Conservation (phyloP, 1,140 invertebrate species). For the Helicorthomorpha holstii region DNA sequence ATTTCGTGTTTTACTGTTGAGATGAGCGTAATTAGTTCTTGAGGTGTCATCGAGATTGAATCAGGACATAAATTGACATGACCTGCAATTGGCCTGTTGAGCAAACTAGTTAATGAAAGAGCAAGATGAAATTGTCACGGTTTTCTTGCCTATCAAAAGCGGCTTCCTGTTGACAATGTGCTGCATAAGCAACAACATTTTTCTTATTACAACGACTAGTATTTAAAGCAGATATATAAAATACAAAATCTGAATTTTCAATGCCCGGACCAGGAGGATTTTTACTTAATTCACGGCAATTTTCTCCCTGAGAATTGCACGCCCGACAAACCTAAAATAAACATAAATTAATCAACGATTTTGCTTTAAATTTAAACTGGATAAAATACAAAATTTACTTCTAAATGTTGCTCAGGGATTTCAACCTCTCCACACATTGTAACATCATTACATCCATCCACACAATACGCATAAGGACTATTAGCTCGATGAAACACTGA, state of each 20-base stretch:
- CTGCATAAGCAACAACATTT: slow-evolving; percentile 89
- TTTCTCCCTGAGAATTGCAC: slow-evolving; percentile 65
- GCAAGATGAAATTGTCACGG: neutral
- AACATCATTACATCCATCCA: slow-evolving; percentile 56
- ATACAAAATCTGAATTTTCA: slow-evolving; percentile 77
- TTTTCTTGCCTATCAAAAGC: slow-evolving; percentile 58
- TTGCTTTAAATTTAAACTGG: neutral
- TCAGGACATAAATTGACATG: slow-evolving; percentile 95
- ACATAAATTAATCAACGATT: slow-evolving; percentile 14
- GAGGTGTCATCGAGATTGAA: slow-evolving; percentile 80
- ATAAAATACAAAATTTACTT: slow-evolving; percentile 39
- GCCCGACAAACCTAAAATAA: slow-evolving; percentile 54
- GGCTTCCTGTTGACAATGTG: slow-evolving; percentile 93
- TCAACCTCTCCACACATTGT: slow-evolving; percentile 89
- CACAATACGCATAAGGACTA: slow-evolving; percentile 65
- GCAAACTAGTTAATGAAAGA: slow-evolving; percentile 1
- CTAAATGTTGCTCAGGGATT: slow-evolving; percentile 79
- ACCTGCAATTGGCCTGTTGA: slow-evolving; percentile 82
- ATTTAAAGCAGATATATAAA: slow-evolving; percentile 89
- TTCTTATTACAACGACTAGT: slow-evolving; percentile 71
- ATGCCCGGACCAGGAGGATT: slow-evolving; percentile 43
- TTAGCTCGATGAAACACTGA: slow-evolving; percentile 23
- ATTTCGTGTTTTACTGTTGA: slow-evolving; percentile 99
- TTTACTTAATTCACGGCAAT: slow-evolving; percentile 39
- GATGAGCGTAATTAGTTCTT: slow-evolving; percentile 79